These are phyloP conservation scores for Toxonevra muliebris DNA, from an alignment of 2,888 invertebrate genomes.

Conservation along the genomic window DNA sequence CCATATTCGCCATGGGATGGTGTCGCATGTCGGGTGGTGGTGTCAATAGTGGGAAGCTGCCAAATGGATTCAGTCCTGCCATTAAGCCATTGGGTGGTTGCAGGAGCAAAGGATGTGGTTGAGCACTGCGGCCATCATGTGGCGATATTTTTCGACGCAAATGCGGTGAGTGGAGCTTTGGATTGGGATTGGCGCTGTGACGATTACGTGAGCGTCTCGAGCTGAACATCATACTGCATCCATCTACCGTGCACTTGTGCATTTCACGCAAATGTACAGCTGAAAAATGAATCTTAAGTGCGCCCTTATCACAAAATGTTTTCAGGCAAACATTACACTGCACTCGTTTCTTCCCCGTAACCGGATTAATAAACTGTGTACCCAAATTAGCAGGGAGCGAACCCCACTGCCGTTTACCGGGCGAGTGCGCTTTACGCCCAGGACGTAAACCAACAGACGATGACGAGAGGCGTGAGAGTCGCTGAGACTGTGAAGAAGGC, in stretches of 20 bases:
- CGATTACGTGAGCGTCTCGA: slow-evolving; percentile 94
- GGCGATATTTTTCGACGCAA: slow-evolving; percentile 92
- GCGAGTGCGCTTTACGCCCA: slow-evolving; percentile 62
- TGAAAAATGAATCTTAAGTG: slow-evolving; percentile 98
- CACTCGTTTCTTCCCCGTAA: slow-evolving; percentile 95
- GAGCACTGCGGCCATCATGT: slow-evolving; percentile 90
- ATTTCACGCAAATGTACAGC: slow-evolving; percentile 98
- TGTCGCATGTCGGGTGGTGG: slow-evolving; percentile 67
- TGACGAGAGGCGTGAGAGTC: slow-evolving; percentile 50
- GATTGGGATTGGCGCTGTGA: slow-evolving; percentile 98
- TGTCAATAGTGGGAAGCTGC: slow-evolving; percentile 80
- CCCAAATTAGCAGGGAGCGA: slow-evolving; percentile 84
- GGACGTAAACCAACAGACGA: slow-evolving; percentile 45
- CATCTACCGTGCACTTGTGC: slow-evolving; percentile 99
- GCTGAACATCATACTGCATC: slow-evolving; percentile 99
- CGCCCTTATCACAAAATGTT: slow-evolving; percentile 99
- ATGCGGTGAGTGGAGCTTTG: slow-evolving; percentile 96
- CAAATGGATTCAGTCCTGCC: slow-evolving; percentile 77
- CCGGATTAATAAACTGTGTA: slow-evolving; percentile 90
- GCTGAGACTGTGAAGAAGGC: slow-evolving; percentile 43
- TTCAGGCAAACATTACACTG: slow-evolving; percentile 98
- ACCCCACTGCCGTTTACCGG: slow-evolving; percentile 82
- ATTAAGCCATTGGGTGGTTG: slow-evolving; percentile 70
- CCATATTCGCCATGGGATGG: slow-evolving; percentile 66
- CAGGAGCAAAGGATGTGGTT: slow-evolving; percentile 82